Evolutionary conservation across 2,888 invertebrate species (phyloP).

Genomic region (Tyria jacobaeae): DNA sequence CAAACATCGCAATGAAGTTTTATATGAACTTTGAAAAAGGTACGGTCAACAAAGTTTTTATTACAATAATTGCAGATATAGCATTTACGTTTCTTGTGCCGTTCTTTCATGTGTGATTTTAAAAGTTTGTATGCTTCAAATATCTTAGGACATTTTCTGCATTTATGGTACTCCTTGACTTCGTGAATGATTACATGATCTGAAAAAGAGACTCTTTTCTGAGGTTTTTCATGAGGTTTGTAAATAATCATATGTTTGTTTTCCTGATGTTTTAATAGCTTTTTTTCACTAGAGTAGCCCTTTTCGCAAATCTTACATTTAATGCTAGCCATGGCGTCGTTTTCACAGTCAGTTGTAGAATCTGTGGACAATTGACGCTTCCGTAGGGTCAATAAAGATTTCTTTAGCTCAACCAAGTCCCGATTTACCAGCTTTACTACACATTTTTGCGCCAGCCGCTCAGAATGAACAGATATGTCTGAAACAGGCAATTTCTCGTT

Average conservation of each 20-base stretch:
- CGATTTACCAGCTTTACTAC: conserved; percentile 58
- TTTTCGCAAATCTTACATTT: conserved; percentile 76
- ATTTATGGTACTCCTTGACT: conserved; percentile 72
- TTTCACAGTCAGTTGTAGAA: conserved; percentile 51
- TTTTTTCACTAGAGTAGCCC: conserved; percentile 65
- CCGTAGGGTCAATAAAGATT: conserved; percentile 22
- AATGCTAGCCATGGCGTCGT: conserved; percentile 49
- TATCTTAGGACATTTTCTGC: conserved; percentile 74
- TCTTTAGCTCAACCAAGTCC: conserved; percentile 59
- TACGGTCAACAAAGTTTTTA: conserved; percentile 72
- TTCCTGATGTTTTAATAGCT: conserved; percentile 67
- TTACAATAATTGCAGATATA: conserved; percentile 79
- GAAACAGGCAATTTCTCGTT: background rate
- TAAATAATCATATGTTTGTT: conserved; percentile 74
- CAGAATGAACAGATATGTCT: conserved; percentile 20
- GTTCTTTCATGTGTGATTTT: conserved; percentile 65
- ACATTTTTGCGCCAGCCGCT: conserved; percentile 55
- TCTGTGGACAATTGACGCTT: conserved; percentile 29
- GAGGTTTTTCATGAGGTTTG: conserved; percentile 55
- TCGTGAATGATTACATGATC: conserved; percentile 76
- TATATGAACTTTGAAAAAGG: conserved; percentile 78
- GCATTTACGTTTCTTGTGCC: conserved; percentile 76
- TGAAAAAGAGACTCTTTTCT: conserved; percentile 76
- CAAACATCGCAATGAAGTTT: conserved; percentile 77
- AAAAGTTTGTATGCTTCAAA: conserved; percentile 67